Evolutionary conservation across 2,888 invertebrate genomes (phyloP).

Genomic region (Chalcis sispes): DNA sequence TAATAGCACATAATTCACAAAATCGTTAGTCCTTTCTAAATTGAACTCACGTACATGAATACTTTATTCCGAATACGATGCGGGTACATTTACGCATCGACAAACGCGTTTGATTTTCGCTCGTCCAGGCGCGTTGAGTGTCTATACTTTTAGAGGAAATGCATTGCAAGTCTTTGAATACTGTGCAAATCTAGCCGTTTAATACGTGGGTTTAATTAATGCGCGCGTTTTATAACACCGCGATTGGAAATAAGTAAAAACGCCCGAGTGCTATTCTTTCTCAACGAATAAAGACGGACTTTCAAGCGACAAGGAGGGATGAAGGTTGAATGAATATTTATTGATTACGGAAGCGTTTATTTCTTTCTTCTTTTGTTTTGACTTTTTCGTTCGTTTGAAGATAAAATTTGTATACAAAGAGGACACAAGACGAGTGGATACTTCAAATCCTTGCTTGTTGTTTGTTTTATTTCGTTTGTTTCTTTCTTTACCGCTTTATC

Average conservation of each 20-base stretch:
- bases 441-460: neutral
- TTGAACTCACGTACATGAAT: too few relatives aligned
- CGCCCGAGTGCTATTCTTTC: too few relatives aligned
- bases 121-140: too few relatives aligned
- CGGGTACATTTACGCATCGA: neutral
- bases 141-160: too few relatives aligned
- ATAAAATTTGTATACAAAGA: neutral
- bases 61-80: too few relatives aligned
- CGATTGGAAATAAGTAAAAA: slow-evolving; percentile 63
- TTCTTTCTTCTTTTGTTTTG: slow-evolving; percentile 18
- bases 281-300: slow-evolving; percentile 4
- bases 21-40: too few relatives aligned
- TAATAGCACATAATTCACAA: too few relatives aligned
- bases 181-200: slow-evolving; percentile 64
- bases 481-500: neutral
- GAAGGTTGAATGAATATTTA: slow-evolving; percentile 54
- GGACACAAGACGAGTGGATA: too few relatives aligned
- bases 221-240: slow-evolving; percentile 61
- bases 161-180: too few relatives aligned
- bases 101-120: too few relatives aligned
- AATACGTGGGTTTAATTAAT: slow-evolving; percentile 63
- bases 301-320: neutral
- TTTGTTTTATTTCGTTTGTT: neutral
- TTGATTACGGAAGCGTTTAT: slow-evolving; percentile 1
- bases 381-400: neutral